Evolutionary conservation across 1,140 invertebrate species (phyloP), one percentile per base, ranked within the genome.

Genomic region (Heliconius hermathena): DNA sequence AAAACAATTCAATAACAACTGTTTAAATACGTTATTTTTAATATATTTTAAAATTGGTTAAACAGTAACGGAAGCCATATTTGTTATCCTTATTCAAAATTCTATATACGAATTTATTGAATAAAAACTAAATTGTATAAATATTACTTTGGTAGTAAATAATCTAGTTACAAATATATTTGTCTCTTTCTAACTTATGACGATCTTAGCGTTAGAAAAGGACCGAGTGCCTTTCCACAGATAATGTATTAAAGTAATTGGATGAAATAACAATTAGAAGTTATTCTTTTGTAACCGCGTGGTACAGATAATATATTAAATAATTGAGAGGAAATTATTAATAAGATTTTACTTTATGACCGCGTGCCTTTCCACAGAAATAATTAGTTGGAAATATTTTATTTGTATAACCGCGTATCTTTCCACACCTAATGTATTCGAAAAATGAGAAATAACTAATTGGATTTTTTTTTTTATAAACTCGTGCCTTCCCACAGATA

Each of bases 1-100:
- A 6, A 57, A 80, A 76, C 57, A 41, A 76, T 54, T 73, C 79
- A 80, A 76, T 80, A 80, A 80, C 79, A 36, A 60, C 60, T 66
- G 60, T 66, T 66, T 22, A 60, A 36, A 36, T 60, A 26, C 1
- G 26, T 66, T 66, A 66, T 22, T 60, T 46, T 20, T 66, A 29
- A 29, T 29, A 66, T 66, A 66, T 3, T 26, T 66, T 66, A 66
- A 66, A 66, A 66, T 66, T 29, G 60, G 22, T 66, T 66, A 66
- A 66, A 29, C 60, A 66, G 22, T 66, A 66, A 66, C 60, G 60
- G 60, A 46, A 76, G 57, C 22, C 36, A 38, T 71, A 76, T 29
- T 74, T 29, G 29, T 74, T 74, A 33, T 29, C 3, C 49, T 76
- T 70, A 75, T 22, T 57, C 13, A 38, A 60, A 66, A 18, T 22